Evolutionary conservation across 2,797 vertebrate genomes (phyloP), one percentile per base, ranked within the genome.

Genomic region (Hydrolagus colliei): DNA sequence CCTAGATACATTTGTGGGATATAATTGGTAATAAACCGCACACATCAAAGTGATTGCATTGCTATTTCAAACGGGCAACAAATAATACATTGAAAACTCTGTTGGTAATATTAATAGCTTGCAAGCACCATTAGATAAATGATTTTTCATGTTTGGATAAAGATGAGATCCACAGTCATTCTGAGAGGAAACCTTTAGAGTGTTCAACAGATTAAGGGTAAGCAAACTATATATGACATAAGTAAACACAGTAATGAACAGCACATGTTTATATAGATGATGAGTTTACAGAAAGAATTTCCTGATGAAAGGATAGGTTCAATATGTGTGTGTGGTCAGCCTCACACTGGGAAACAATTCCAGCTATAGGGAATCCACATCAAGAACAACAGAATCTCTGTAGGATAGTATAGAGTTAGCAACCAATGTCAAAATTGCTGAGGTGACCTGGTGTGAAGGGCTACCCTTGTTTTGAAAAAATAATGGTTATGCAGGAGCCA

Each of bases 191-290:
- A n/a, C 84, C 63, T 77, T 82, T 86, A 86, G 89, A 88, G 85
- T 13, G 62, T 32, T 86, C 61, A 27, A 72, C 87, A 88, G 86
- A 85, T 86, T 85, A 88, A 87, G 82, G 32, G 80, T 88, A 86
- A 87, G 35, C 86, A 88, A 88, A 86, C 52, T 61, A 41, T 87
- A 27, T 86, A 86, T 89, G 85, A 73, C 75, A 41, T 73, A 59
- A 88, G 71, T 88, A 86, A 89, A 89, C 73, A 89, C 88, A 88
- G 90, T 88, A 85, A 87, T 85, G 88, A 87, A 67, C 72, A 89
- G 87, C 89, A 91, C 88, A 87, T 93, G 91, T 91, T 91, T 91
- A 88, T 87, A 86, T 82, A 86, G 77, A 86, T 20, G 62, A 86
- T 86, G 86, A 14, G 41, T 0, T 0, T 75, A 82, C 63, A 86